Evolutionary conservation across 2,113 vertebrate genomes (phyloP).

Genomic region (Phylloscopus trochilus): DNA sequence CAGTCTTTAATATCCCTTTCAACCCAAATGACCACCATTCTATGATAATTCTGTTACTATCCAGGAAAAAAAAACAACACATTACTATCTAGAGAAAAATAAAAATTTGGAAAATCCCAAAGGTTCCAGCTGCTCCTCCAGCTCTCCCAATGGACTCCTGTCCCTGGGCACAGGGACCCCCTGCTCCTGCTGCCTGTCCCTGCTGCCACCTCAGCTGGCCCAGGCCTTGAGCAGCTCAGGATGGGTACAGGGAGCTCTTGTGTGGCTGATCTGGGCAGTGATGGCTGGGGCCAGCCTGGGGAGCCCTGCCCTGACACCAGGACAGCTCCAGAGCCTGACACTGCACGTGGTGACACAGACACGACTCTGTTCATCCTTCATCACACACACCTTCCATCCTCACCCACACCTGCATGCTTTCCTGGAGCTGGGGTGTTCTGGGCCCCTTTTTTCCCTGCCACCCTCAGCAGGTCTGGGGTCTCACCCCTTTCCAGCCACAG

Average conservation of each 20-base stretch:
- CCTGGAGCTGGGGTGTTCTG: accelerated
- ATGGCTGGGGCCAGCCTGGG: not conserved
- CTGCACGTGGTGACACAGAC: accelerated
- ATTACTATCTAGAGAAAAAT: not conserved
- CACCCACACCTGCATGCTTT: accelerated
- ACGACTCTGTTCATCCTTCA: not conserved
- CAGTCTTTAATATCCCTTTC: not conserved
- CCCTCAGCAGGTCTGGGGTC: not conserved
- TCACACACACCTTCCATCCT: accelerated
- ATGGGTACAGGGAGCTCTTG: accelerated
- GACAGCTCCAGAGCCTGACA: accelerated
- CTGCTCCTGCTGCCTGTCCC: not conserved
- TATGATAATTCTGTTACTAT: not conserved
- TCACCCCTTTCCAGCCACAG: not conserved
- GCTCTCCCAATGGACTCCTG: accelerated
- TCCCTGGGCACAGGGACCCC: not conserved
- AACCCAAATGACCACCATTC: not conserved
- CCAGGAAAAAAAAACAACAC: not conserved
- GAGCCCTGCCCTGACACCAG: accelerated
- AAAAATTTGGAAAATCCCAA: accelerated
- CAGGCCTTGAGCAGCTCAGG: not conserved
- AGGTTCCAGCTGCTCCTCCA: not conserved
- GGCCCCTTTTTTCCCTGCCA: not conserved
- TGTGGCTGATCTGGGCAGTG: not conserved
- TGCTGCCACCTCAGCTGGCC: not conserved